These are phyloP conservation scores for Isoperla grammatica DNA, from an alignment of 2,888 invertebrate genomes.

Conservation along the genomic window DNA sequence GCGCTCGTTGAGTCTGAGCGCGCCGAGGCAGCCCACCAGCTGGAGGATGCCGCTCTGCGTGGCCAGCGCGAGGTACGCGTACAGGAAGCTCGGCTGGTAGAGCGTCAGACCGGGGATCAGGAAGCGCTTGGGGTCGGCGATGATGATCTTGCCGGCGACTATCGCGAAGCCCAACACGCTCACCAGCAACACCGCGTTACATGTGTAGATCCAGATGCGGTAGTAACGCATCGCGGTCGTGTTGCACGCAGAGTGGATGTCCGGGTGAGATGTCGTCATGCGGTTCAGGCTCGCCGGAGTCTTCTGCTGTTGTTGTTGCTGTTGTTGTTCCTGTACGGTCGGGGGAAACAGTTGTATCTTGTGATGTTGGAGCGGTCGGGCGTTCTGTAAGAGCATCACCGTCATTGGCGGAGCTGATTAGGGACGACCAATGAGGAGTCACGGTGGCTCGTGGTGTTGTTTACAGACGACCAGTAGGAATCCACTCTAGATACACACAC, in stretches of 20 bases:
- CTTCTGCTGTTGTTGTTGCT: not conserved
- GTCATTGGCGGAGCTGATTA: conserved; percentile 25
- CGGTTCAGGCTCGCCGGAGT: not conserved
- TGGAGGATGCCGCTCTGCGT: conserved; percentile 65
- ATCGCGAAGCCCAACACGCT: conserved; percentile 75
- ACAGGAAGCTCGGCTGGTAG: conserved; percentile 75
- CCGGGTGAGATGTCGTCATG: not conserved
- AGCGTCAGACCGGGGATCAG: conserved; percentile 68
- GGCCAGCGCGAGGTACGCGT: conserved; percentile 75
- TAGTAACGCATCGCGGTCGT: conserved; percentile 65
- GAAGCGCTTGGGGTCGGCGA: conserved; percentile 42
- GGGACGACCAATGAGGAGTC: no score
- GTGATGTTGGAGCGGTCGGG: conserved; percentile 2
- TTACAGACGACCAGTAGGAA: no score
- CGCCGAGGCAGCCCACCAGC: conserved; percentile 75
- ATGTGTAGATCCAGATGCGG: conserved; percentile 88
- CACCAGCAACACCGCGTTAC: conserved; percentile 80
- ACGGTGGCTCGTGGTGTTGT: no score
- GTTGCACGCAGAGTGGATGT: conserved; percentile 12
- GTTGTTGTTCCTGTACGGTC: not conserved
- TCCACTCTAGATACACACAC: no score
- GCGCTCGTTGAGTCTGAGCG: conserved; percentile 70
- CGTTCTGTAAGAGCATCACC: conserved; percentile 31
- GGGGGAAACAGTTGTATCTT: not conserved
- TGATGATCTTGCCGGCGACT: conserved; percentile 54